A percentile compares a stretch with the other conserved stretches of the same genome.
These are phyloP conservation scores for Drosophila seclusa DNA, from an alignment of 2,888 invertebrate genomes.

Conservation along the genomic window DNA sequence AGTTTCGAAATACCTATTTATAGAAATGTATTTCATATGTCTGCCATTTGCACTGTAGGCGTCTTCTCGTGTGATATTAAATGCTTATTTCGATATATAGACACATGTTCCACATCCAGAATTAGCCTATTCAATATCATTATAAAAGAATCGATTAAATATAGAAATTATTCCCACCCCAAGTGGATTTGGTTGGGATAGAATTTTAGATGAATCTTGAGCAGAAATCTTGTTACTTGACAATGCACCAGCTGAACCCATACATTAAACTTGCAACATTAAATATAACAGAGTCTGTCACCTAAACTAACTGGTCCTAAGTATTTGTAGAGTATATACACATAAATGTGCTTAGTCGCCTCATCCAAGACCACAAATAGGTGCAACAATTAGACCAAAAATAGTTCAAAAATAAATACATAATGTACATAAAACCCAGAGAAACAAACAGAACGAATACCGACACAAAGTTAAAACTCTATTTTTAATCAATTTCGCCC, in stretches of 20 bases:
- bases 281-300: not conserved
- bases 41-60: slow-evolving; percentile 54
- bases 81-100: slow-evolving; percentile 5
- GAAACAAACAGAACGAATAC: slow-evolving; percentile 26
- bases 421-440: slow-evolving; percentile 11
- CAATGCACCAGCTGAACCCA: not conserved
- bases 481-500: slow-evolving; percentile 67
- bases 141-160: not conserved
- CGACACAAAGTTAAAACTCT: slow-evolving; percentile 54
- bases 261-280: not conserved
- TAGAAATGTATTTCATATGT: slow-evolving; percentile 57
- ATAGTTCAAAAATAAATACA: slow-evolving; percentile 14
- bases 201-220: not conserved
- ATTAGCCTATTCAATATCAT: slow-evolving; percentile 2
- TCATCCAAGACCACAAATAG: not conserved
- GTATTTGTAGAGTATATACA: not conserved
- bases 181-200: not conserved
- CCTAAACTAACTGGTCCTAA: not conserved
- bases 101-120: slow-evolving; percentile 7
- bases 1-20: slow-evolving; percentile 65
- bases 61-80: slow-evolving; percentile 5
- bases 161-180: not conserved
- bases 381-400: slow-evolving; percentile 3
- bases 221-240: not conserved
- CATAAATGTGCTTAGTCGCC: not conserved